Conservation (phyloP, 2,797 vertebrate species). For the Periparus ater region DNA sequence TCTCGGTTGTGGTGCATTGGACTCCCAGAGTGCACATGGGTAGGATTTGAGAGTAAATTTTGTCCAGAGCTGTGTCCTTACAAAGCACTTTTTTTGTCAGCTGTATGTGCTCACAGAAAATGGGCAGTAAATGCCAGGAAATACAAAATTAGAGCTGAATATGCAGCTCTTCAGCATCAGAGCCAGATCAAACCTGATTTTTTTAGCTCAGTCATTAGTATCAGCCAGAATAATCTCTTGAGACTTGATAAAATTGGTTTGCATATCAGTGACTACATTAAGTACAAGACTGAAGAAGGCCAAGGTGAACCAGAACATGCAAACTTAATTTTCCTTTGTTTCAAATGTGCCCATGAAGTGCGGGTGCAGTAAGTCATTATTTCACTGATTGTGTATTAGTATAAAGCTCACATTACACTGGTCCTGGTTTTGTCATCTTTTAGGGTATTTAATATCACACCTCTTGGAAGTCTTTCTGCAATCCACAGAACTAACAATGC, state of each 20-base stretch:
- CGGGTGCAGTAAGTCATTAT: not conserved
- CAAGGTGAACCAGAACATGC: not conserved
- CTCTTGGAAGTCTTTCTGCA: not conserved
- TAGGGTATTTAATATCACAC: not conserved
- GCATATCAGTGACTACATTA: not conserved
- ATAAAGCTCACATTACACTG: not conserved
- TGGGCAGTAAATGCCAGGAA: not conserved
- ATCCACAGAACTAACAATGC: not conserved
- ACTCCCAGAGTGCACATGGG: not conserved
- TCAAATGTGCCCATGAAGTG: not conserved
- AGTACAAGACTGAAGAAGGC: not conserved
- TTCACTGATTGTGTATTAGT: not conserved
- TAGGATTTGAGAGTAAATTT: not conserved
- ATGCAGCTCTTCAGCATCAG: not conserved
- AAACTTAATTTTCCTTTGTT: not conserved
- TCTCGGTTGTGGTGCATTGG: not conserved
- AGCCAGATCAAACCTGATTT: not conserved
- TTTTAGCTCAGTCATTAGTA: not conserved
- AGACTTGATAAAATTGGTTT: not conserved
- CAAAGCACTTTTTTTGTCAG: not conserved
- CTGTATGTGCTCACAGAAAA: not conserved
- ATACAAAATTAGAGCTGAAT: not conserved
- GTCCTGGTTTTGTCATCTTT: not conserved
- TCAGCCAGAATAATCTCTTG: not conserved
- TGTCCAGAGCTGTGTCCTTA: not conserved